These are phyloP conservation scores for Rhodeus uyekii DNA, from an alignment of 2,797 vertebrate genomes.

Conservation along the genomic window DNA sequence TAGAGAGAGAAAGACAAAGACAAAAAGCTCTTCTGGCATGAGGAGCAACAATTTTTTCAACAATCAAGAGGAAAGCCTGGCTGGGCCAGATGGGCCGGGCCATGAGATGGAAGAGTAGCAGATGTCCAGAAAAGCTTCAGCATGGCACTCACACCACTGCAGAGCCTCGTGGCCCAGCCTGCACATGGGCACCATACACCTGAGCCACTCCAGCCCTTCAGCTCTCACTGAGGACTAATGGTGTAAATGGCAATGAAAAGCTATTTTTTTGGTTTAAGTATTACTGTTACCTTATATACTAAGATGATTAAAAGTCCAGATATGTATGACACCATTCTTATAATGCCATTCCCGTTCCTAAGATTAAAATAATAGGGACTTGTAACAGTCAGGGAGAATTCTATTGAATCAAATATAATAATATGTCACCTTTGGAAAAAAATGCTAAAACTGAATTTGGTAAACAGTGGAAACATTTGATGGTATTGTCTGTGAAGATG, in stretches of 20 bases:
- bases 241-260: neutral
- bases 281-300: neutral
- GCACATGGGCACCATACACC: constrained; percentile 16
- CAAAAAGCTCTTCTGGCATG: constrained; percentile 21
- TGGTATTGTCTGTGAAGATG: no score
- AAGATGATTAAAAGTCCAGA: neutral
- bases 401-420: neutral
- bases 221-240: neutral
- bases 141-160: constrained; percentile 23
- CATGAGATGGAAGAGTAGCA: constrained; percentile 69
- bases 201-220: constrained; percentile 19
- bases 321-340: neutral
- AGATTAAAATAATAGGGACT: neutral
- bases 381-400: neutral
- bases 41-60: constrained; percentile 15
- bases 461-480: no score
- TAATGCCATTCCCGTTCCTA: neutral
- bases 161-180: neutral
- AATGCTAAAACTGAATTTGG: no score
- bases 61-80: constrained; percentile 23
- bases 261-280: neutral
- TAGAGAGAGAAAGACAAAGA: constrained; percentile 37
- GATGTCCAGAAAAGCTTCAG: constrained; percentile 68
- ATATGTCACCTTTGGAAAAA: neutral
- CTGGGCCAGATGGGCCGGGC: constrained; percentile 71